Evolutionary conservation across 2,888 invertebrate genomes (phyloP), one percentile per base, ranked within the genome.

Genomic region (Drosophila paramelanica): DNA sequence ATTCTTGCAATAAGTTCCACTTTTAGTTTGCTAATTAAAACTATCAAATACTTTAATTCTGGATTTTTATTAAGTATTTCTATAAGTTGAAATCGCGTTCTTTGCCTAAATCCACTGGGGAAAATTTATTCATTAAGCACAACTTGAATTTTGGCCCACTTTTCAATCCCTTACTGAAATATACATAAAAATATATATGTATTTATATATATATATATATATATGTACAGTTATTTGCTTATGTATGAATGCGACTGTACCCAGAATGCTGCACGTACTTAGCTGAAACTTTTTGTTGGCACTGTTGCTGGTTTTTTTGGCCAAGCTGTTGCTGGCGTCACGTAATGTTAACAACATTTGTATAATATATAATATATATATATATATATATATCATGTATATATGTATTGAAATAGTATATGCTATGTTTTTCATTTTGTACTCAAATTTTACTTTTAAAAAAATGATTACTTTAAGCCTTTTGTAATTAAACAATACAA

Each of bases 241-340:
- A 57, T 47, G 41, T 46, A 41, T 5, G 38, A 8, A n/a, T 20
- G 8, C 10, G n/a, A 25, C 8, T 41, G 10, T 27, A 55, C 8
- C 51, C 5, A 17, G 60, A 59, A 59, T 39, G 58, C 31, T 57
- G 62, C 74, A 67, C 64, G 69, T 78, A 73, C 36, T 70, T 53
- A 14, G 38, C 33, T 10, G 46, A 58, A 81, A 83, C 62, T 77
- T 81, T 67, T 66, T 53, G 60, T 49, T 62, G 55, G 42, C 57
- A 65, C 66, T 71, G 65, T 74, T 67, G 65, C 47, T 67, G 61
- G 55, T 59, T 73, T 67, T 67, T 67, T 66, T 65, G 60, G 59
- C 52, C 67, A 52, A 71, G 74, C 60, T 77, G 74, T 60, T 80
- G 62, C 71, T 69, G 60, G 55, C 73, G 70, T 73, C 86, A 83